Base-by-base conservation (phyloP, 2,888 invertebrate species). In the Agrotis clavis region DNA sequence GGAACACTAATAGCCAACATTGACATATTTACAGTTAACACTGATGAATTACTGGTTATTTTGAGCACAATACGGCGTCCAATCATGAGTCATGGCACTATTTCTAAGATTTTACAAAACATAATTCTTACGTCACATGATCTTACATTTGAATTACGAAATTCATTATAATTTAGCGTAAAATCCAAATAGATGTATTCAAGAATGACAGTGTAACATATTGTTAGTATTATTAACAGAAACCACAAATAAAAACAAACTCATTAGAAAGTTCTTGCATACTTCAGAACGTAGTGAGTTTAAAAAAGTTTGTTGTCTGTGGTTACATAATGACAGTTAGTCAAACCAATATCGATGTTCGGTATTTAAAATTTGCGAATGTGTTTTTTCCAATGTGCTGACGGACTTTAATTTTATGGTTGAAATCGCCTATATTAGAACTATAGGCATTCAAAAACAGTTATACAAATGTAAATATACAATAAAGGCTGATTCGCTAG, bases 211-310 rank as follows among this genome's bases (percentile, higher is more conserved):
- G 45, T 41, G 57, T 56, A 65, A 67, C 45, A 61, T 7, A 35
- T 47, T 59, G 19, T 56, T 61, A 19, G 14, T 61, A 60, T 11
- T 41, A 60, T 56, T 25, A 77, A 70, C 16, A 68, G 16, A 9
- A 62, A 45, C 18, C 50, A 0, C 0, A 14, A 51, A 59, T 66
- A 14, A 67, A 64, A 71, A 47, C 30, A 61, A 16, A 41, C 45
- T 59, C 72, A 75, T 77, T 84, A 81, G 86, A 86, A 86, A 86
- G 79, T 79, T 81, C 61, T 79, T 56, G 74, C 56, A 68, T 56
- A 60, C 16, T 4, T 50, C 56, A 35, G 7, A 81, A 62, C 53
- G 57, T 62, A 79, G 66, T 14, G 48, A 50, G 59, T 66, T 51
- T 19, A 67, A 81, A 84, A 63, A 61, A 66, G 45, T 61, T 48